Evolutionary conservation across 2,888 invertebrate genomes (phyloP).

Genomic region (Uropetala carovei): DNA sequence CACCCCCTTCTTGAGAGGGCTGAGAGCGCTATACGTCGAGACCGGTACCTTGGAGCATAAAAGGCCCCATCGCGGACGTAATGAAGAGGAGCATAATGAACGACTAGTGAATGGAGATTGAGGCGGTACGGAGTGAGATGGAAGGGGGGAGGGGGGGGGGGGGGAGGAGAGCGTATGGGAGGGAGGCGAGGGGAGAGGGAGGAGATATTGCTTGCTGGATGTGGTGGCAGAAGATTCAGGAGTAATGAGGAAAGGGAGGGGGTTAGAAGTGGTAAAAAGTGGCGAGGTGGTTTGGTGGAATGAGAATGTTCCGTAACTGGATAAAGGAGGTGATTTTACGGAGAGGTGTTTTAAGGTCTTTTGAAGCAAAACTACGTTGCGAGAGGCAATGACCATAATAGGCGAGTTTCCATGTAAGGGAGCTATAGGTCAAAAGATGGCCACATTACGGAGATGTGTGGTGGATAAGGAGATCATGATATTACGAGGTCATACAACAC

Average conservation of each 20-base stretch:
- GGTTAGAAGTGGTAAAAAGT: background rate
- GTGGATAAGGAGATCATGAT: slow-evolving; percentile 14
- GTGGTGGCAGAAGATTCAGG: slow-evolving; percentile 38
- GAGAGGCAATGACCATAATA: slow-evolving; percentile 27
- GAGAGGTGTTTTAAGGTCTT: slow-evolving; percentile 23
- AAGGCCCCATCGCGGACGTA: slow-evolving; percentile 58
- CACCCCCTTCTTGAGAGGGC: background rate
- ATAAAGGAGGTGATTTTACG: slow-evolving; percentile 31
- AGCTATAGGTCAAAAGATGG: background rate
- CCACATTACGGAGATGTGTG: background rate
- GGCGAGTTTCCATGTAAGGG: background rate
- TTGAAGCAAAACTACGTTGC: background rate
- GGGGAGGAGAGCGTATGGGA: background rate
- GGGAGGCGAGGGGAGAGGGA: background rate
- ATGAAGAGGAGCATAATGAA: slow-evolving; percentile 61
- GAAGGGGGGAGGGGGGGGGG: background rate
- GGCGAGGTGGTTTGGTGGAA: background rate
- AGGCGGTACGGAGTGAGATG: background rate
- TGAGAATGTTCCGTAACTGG: background rate
- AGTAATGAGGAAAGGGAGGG: background rate
- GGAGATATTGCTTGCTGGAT: background rate
- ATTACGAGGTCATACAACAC: background rate
- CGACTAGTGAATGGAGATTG: slow-evolving; percentile 45
- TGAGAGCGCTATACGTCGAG: background rate
- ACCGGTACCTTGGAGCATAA: slow-evolving; percentile 42